Percentiles rank a stretch among this genome's conserved stretches.
Conservation (phyloP, 1,140 invertebrate genomes). For the Drosophila persimilis region DNA sequence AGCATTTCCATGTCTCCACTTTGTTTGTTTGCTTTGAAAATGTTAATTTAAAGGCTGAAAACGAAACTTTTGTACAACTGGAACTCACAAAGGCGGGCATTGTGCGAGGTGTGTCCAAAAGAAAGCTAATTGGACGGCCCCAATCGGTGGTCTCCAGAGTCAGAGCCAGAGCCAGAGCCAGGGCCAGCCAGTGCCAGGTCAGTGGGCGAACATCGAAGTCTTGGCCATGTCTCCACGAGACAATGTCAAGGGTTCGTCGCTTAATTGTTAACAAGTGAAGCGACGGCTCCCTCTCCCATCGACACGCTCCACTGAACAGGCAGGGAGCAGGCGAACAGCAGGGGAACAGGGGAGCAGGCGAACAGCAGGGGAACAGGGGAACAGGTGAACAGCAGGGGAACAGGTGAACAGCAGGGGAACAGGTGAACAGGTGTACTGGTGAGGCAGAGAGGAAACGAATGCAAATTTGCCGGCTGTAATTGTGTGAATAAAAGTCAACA, state of each 20-base stretch:
- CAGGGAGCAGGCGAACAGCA: slow-evolving; percentile 12
- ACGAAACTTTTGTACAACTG: slow-evolving; percentile 36
- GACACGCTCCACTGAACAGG: slow-evolving; percentile 35
- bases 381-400: slow-evolving; percentile 16
- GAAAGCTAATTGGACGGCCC: slow-evolving; percentile 66
- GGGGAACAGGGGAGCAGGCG: not conserved
- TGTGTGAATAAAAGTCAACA: slow-evolving; percentile 80
- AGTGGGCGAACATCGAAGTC: slow-evolving; percentile 16
- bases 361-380: slow-evolving; percentile 10
- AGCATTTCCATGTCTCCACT: slow-evolving; percentile 45
- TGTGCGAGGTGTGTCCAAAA: slow-evolving; percentile 33
- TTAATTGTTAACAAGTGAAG: slow-evolving; percentile 62
- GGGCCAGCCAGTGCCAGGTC: not conserved
- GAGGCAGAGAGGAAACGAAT: slow-evolving; percentile 19
- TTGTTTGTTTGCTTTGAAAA: slow-evolving; percentile 40
- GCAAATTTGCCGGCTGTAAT: slow-evolving; percentile 65
- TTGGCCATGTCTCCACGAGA: slow-evolving; percentile 6
- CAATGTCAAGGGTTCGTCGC: slow-evolving; percentile 60
- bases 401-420: slow-evolving; percentile 19
- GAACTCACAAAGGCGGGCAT: slow-evolving; percentile 8
- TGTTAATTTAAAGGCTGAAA: slow-evolving; percentile 57
- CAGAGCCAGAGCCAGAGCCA: too few species aligned
- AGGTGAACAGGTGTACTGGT: slow-evolving; percentile 5
- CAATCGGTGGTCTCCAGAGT: too few species aligned
- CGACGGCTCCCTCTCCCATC: slow-evolving; percentile 10